Conservation (phyloP, 1,140 invertebrate species). For the Olivierus martensii region DNA sequence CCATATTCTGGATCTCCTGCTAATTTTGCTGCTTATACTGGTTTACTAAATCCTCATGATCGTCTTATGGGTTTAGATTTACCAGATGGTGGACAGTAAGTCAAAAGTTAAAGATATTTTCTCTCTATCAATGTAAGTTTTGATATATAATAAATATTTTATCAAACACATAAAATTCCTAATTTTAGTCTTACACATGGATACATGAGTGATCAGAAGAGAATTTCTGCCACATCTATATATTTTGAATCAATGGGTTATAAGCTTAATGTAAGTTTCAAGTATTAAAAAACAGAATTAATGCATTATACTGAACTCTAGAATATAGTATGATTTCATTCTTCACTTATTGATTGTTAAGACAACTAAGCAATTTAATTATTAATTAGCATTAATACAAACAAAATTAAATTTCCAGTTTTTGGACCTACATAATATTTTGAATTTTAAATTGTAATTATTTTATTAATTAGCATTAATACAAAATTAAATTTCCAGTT, state of each 20-base stretch:
- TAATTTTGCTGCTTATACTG: constrained; percentile 52
- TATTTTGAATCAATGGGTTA: constrained; percentile 56
- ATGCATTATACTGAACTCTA: too few relatives aligned
- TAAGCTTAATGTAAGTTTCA: constrained; percentile 25
- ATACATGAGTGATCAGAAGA: constrained; percentile 46
- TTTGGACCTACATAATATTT: too few relatives aligned
- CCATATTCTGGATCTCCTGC: constrained; percentile 49
- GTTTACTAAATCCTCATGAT: constrained; percentile 42
- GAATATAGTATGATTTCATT: too few relatives aligned
- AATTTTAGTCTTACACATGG: constrained; percentile 39
- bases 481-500: too few relatives aligned
- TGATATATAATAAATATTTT: not conserved
- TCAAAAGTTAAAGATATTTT: constrained; percentile 1
- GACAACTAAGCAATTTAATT: too few relatives aligned
- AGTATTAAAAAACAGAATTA: too few relatives aligned
- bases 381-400: too few relatives aligned
- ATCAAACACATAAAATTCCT: not conserved
- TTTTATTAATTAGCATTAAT: too few relatives aligned
- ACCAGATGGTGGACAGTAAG: constrained; percentile 49
- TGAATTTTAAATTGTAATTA: too few relatives aligned
- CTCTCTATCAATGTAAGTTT: not conserved
- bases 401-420: too few relatives aligned
- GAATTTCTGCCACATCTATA: constrained; percentile 48
- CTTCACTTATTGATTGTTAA: too few relatives aligned
- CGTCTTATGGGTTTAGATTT: constrained; percentile 50